Conservation (phyloP, 64 coral and sea anemone species). For the Montipora cactus region DNA sequence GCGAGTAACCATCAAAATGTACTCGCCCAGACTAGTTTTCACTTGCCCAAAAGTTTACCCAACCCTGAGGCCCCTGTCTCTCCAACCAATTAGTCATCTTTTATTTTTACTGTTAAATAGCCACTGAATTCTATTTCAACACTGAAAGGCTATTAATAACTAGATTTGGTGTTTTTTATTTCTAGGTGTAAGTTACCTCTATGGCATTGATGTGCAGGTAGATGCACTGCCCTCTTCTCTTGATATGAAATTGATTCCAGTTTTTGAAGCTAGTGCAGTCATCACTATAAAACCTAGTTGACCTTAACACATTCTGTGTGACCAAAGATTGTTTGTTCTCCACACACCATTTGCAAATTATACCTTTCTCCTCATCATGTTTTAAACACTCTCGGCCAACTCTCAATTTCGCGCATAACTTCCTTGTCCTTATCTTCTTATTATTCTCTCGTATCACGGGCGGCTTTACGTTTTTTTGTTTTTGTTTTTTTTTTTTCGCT, state of each 20-base stretch:
- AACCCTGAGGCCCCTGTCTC: neutral
- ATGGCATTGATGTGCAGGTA: neutral
- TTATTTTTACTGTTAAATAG: slow-evolving; percentile 2
- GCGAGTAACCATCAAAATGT: too few species aligned
- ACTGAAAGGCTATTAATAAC: neutral
- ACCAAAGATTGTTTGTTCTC: slow-evolving; percentile 1
- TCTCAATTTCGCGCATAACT: neutral
- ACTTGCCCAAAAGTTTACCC: too few species aligned
- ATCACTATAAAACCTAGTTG: neutral
- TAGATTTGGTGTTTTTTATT: neutral
- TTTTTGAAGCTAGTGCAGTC: neutral
- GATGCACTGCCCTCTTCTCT: neutral
- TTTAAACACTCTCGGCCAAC: neutral
- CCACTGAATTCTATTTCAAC: neutral
- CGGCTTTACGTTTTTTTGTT: too few species aligned
- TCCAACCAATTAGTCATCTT: slow-evolving; percentile 18
- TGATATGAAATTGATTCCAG: neutral
- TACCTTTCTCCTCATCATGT: neutral
- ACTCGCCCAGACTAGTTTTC: too few species aligned
- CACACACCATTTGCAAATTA: neutral
- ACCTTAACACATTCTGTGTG: neutral
- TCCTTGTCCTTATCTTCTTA: slow-evolving; percentile 12
- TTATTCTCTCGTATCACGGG: neutral
- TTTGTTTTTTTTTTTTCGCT: too few species aligned
- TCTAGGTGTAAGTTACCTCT: neutral